These are phyloP conservation scores for Caenorhabditis sp. DNA, from an alignment of 2,888 invertebrate species.

Conservation along the genomic window DNA sequence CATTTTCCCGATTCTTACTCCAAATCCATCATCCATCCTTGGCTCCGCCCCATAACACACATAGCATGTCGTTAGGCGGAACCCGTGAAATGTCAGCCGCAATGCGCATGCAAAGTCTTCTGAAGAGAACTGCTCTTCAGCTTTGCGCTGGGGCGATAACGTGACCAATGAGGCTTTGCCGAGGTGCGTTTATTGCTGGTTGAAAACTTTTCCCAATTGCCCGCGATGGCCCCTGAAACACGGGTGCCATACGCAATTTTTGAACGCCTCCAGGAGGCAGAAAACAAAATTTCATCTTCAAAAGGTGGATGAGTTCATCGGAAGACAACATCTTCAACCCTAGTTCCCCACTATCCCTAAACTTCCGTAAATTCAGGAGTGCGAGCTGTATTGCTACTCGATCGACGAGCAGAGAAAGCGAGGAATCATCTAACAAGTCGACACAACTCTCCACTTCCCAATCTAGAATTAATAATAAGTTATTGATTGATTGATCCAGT, in stretches of 20 bases:
- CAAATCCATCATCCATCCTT: background rate
- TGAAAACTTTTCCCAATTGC: conserved; percentile 82
- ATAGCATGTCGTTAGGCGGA: background rate
- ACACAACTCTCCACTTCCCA: background rate
- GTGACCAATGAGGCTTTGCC: conserved; percentile 82
- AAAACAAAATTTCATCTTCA: background rate
- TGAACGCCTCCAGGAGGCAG: conserved; percentile 68
- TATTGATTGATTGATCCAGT: conserved; percentile 16
- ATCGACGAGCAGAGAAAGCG: conserved; percentile 81
- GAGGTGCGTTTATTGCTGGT: conserved; percentile 83
- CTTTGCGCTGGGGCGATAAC: conserved; percentile 82
- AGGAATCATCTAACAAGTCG: conserved; percentile 75
- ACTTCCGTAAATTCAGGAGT: conserved; percentile 71
- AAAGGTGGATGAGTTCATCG: no score
- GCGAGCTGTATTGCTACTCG: conserved; percentile 82
- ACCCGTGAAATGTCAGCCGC: conserved; percentile 1
- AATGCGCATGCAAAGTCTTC: background rate
- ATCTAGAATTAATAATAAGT: conserved; percentile 38
- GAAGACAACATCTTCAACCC: no score
- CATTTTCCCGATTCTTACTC: background rate
- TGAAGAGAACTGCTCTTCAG: conserved; percentile 33
- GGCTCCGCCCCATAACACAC: background rate
- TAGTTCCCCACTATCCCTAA: no score
- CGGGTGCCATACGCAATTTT: conserved; percentile 76
- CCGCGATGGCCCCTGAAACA: conserved; percentile 77